Evolutionary conservation across 2,113 vertebrate species (phyloP).

Genomic region (Cynocephalus volans): DNA sequence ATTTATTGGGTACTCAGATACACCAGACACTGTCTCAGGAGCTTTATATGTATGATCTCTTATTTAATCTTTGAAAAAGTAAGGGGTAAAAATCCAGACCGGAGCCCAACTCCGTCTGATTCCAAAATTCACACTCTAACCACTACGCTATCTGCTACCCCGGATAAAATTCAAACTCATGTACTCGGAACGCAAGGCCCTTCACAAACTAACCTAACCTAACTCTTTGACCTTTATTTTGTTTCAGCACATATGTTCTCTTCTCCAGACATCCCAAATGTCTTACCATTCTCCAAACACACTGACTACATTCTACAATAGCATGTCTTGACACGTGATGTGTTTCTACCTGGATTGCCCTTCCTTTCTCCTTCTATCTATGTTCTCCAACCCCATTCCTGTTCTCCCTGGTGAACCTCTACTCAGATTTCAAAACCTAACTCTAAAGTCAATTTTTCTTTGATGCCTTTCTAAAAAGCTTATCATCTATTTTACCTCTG

Average conservation of each 20-base stretch:
- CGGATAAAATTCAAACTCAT: not conserved
- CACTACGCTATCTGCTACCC: not conserved
- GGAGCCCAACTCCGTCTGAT: not conserved
- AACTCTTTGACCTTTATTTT: not conserved
- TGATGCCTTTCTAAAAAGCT: not conserved
- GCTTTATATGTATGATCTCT: not conserved
- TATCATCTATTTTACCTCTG: not conserved
- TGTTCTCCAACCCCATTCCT: not conserved
- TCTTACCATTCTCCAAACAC: not conserved
- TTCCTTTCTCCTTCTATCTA: not conserved
- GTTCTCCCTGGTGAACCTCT: not conserved
- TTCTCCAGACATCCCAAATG: not conserved
- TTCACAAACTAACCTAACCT: not conserved
- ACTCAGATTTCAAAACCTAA: not conserved
- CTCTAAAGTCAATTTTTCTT: not conserved
- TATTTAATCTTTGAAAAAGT: conserved; percentile 19
- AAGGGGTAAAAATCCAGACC: not conserved
- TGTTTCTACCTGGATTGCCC: not conserved
- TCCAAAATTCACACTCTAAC: not conserved
- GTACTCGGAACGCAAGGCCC: not conserved
- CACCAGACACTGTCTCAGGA: not conserved
- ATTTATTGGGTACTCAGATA: not conserved
- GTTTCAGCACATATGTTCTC: not conserved
- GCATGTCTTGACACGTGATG: not conserved
- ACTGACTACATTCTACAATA: not conserved